A percentile compares a stretch with the other conserved stretches of the same genome.
These are phyloP conservation scores for Apodemus agrarius DNA, from an alignment of 2,797 vertebrate species.

Conservation along the genomic window DNA sequence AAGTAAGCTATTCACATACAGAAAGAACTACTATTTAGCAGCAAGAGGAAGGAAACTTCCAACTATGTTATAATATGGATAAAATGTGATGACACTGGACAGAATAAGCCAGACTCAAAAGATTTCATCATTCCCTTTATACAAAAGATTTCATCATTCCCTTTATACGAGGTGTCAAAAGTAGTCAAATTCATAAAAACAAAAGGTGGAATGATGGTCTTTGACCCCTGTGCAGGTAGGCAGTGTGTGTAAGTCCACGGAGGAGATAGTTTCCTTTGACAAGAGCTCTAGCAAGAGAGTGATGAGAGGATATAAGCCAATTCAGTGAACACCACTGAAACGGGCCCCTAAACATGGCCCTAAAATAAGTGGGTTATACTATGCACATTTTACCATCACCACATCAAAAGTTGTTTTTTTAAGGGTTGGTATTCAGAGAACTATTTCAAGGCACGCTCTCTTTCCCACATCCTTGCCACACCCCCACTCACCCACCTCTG, in stretches of 20 bases:
- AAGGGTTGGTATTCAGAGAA: background rate
- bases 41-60: background rate
- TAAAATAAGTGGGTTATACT: background rate
- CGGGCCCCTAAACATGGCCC: background rate
- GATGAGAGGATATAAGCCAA: background rate
- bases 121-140: background rate
- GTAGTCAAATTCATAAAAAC: background rate
- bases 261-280: background rate
- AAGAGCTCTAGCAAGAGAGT: background rate
- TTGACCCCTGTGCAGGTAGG: background rate
- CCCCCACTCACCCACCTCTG: background rate
- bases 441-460: background rate
- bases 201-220: background rate
- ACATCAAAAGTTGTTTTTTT: background rate
- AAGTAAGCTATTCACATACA: background rate
- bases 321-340: background rate
- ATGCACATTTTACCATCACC: background rate
- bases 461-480: too few relatives aligned
- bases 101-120: slow-evolving; percentile 25
- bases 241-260: background rate
- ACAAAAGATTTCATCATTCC: too few relatives aligned
- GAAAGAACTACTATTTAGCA: background rate
- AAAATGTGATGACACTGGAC: background rate
- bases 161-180: background rate
- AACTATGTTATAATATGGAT: background rate